Conservation (phyloP, 2,797 vertebrate genomes). For the Calcarius lapponicus region DNA sequence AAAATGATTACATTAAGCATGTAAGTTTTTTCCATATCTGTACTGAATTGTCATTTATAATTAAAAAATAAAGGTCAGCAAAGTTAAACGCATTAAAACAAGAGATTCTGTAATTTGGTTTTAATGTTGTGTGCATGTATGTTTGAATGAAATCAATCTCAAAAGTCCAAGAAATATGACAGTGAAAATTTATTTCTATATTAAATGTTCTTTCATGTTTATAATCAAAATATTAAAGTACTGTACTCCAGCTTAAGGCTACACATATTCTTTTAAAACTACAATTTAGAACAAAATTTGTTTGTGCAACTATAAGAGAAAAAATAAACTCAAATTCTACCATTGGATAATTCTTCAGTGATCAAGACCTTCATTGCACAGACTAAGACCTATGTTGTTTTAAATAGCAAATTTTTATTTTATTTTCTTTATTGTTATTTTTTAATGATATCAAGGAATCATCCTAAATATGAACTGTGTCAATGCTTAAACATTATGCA, state of each 20-base stretch:
- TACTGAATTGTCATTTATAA: slow-evolving; percentile 62
- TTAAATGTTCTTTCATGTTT: slow-evolving; percentile 37
- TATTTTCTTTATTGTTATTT: neutral
- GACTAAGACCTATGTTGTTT: rapidly evolving
- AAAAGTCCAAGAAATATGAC: slow-evolving; percentile 45
- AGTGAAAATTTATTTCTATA: slow-evolving; percentile 44
- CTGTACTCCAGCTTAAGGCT: neutral
- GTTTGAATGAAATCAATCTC: slow-evolving; percentile 49
- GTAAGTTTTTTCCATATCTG: slow-evolving; percentile 71
- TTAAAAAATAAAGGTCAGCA: slow-evolving; percentile 36
- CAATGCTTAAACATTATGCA: neutral
- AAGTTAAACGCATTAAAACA: slow-evolving; percentile 49
- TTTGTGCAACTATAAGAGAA: neutral
- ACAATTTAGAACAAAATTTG: neutral
- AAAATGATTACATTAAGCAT: slow-evolving; percentile 79
- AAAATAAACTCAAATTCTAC: neutral
- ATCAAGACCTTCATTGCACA: neutral
- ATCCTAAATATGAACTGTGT: neutral
- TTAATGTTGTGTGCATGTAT: slow-evolving; percentile 40
- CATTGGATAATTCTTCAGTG: neutral
- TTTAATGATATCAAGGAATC: neutral
- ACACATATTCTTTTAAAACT: neutral
- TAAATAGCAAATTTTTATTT: neutral
- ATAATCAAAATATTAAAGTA: slow-evolving; percentile 54
- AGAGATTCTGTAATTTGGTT: slow-evolving; percentile 38